Evolutionary conservation across 2,797 vertebrate species (phyloP), one percentile per base, ranked within the genome.

Genomic region (Smutsia gigantea): DNA sequence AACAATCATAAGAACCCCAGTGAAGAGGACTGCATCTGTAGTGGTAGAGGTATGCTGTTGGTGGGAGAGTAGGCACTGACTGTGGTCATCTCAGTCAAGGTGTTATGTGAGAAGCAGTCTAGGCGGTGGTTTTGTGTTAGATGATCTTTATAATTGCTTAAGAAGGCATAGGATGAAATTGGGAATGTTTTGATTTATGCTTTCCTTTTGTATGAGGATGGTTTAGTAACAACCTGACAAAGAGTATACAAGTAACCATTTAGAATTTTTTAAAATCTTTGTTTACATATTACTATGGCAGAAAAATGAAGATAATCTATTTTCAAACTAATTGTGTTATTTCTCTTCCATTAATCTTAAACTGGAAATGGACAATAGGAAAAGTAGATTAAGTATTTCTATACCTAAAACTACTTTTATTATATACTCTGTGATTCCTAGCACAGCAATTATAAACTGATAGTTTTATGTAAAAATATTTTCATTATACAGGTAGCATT

Each of bases 401-500:
- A 57, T 64, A 74, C 23, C 2, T 19, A 4, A 83, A 13, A 0
- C 59, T 85, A 83, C 77, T 79, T 63, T 97, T 95, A 49, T 84
- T 69, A 66, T 69, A 15, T 95, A 39, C 2, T 0, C 19, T 1
- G 2, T 49, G 27, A 89, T 95, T 82, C 42, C 82, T 86, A 90
- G 75, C 27, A 37, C 88, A 75, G 94, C 55, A 87, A 94, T 51
- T 66, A 27, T 94, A 91, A 97, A 95, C 34, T 93, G 49, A 27
- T 39, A 86, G 93, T 91, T 96, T 95, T 87, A 95, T 87, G 68
- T 78, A 93, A 92, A 96, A 84, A 64, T 46, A 57, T 95, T 97
- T 95, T 93, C 29, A 75, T 83, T 53, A 57, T 46, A 87, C 31
- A 66, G 49, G 84, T 93, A 95, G 42, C 53, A 93, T 97, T 91